A percentile compares a stretch with the other conserved stretches of the same genome.
Conservation (phyloP, 2,113 vertebrate species). For the Sapajus apella region DNA sequence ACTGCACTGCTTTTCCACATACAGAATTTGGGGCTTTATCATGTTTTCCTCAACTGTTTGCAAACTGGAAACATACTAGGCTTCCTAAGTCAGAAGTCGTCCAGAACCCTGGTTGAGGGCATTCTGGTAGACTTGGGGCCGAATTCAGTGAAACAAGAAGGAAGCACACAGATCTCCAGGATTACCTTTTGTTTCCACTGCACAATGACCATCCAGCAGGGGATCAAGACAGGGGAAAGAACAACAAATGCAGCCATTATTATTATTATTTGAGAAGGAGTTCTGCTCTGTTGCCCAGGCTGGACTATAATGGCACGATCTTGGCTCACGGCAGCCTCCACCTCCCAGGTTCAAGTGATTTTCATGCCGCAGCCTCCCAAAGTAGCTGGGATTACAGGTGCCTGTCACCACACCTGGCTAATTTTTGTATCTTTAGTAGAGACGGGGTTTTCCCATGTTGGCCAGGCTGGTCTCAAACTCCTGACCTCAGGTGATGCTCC, state of each 20-base stretch:
- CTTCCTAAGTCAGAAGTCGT: not conserved
- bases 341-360: too few relatives aligned
- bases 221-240: not conserved
- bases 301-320: too few relatives aligned
- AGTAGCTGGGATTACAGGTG: too few relatives aligned
- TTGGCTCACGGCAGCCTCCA: too few relatives aligned
- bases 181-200: not conserved
- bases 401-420: too few relatives aligned
- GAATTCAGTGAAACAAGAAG: not conserved
- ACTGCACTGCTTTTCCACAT: not conserved
- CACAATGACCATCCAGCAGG: not conserved
- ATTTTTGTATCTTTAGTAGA: too few relatives aligned
- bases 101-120: not conserved
- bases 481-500: too few relatives aligned
- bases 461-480: too few relatives aligned
- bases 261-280: too few relatives aligned
- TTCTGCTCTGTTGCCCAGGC: too few relatives aligned
- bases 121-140: not conserved
- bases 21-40: not conserved
- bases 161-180: not conserved
- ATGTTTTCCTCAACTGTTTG: not conserved
- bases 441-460: not conserved
- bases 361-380: too few relatives aligned
- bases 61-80: not conserved
- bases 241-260: not conserved